A percentile compares a stretch with the other conserved stretches of the same genome.
Conservation (phyloP, 1,140 invertebrate genomes). For the Drosophila varians region DNA sequence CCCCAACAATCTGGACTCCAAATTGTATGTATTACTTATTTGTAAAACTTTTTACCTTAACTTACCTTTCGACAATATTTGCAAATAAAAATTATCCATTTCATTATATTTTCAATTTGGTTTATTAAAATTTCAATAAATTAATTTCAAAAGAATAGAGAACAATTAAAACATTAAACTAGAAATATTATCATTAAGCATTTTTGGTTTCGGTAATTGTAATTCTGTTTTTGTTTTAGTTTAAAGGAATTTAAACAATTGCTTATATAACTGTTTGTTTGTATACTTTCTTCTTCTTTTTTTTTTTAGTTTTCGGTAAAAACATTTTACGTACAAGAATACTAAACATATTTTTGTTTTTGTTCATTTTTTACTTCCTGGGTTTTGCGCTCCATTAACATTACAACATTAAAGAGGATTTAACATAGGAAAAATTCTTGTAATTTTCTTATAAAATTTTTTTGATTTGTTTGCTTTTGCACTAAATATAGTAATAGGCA, state of each 20-base stretch:
- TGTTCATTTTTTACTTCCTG: conserved; percentile 21
- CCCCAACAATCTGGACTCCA: background rate
- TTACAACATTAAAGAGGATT: conserved; percentile 69
- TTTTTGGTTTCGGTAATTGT: conserved; percentile 44
- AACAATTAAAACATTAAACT: conserved; percentile 80
- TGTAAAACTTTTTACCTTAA: background rate
- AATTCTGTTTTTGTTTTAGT: conserved; percentile 40
- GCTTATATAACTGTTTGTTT: conserved; percentile 60
- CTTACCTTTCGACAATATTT: background rate
- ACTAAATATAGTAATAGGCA: conserved; percentile 67
- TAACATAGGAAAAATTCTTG: conserved; percentile 41
- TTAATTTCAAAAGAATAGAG: conserved; percentile 76
- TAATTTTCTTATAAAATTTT: conserved; percentile 20
- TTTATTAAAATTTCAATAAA: conserved; percentile 79
- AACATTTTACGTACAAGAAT: conserved; percentile 69
- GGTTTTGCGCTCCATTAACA: conserved; percentile 40
- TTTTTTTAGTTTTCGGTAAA: conserved; percentile 48
- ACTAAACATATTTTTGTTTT: conserved; percentile 48
- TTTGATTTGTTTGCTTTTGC: conserved; percentile 77
- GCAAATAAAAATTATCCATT: background rate
- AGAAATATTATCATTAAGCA: conserved; percentile 68
- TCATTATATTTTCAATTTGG: conserved; percentile 23
- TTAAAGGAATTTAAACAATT: conserved; percentile 76
- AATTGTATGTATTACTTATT: no score
- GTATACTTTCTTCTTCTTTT: conserved; percentile 34